Percentiles rank a stretch among this genome's conserved stretches.
These are phyloP conservation scores for Menura novaehollandiae DNA, from an alignment of 2,113 vertebrate species.

Conservation along the genomic window DNA sequence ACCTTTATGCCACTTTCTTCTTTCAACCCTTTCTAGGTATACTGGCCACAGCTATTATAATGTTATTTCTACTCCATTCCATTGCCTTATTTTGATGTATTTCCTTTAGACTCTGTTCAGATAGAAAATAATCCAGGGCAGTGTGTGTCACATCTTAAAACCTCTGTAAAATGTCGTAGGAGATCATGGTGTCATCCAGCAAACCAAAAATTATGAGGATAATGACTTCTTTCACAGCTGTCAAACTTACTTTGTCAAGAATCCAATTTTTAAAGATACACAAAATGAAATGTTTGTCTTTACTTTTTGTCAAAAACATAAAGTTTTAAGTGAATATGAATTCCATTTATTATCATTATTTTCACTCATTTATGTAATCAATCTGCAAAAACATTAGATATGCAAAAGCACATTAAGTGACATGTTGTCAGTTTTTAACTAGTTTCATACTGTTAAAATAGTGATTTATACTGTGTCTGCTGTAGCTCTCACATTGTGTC, in stretches of 20 bases:
- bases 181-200: not conserved
- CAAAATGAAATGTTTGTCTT: conserved; percentile 9
- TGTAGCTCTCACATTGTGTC: not conserved
- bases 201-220: not conserved
- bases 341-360: not conserved
- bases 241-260: conserved; percentile 14
- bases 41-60: not conserved
- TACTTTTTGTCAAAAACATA: not conserved
- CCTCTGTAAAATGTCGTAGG: not conserved
- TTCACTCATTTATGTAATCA: not conserved
- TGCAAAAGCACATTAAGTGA: not conserved
- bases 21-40: not conserved
- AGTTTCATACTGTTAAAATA: not conserved
- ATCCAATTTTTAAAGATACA: not conserved
- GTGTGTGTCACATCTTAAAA: not conserved
- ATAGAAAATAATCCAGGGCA: not conserved
- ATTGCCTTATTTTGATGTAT: not conserved
- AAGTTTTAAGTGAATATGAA: not conserved
- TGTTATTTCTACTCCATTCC: not conserved
- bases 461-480: not conserved
- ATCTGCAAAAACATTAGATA: not conserved
- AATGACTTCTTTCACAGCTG: not conserved
- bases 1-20: not conserved
- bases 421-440: not conserved
- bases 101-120: not conserved